Evolutionary conservation across 2,888 invertebrate species (phyloP), one percentile per base, ranked within the genome.

Genomic region (Euphydryas editha): DNA sequence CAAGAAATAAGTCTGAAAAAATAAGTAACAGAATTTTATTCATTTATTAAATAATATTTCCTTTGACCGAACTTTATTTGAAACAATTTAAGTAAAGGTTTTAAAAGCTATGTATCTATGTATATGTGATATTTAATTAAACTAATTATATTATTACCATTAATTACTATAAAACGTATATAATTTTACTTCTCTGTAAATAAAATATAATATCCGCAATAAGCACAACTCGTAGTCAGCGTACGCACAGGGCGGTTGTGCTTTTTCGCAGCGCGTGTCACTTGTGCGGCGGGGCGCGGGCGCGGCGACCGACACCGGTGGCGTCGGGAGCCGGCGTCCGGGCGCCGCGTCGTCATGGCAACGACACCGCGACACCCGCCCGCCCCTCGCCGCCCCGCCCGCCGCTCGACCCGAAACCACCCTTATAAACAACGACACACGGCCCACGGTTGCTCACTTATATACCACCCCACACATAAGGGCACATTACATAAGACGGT

Each of bases 301-400:
- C 87, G 92, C 88, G 91, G 92, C 90, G 86, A 81, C 89, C 87
- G 91, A 93, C 94, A 93, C 94, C 90, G 92, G 92, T 93, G 94
- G 91, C 90, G 92, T 91, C 87, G 92, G 91, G 94, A 93, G 93
- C 93, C 93, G 93, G 93, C 93, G 94, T 84, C 94, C 93, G 93
- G 93, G 91, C 86, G 92, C 89, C 89, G 90, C 88, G 94, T 94
- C 86, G 86, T 93, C 93, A 93, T 93, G 90, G 87, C 93, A 85
- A 94, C 94, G 88, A 90, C 92, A 89, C 92, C 92, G 88, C 84
- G 88, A 88, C 88, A 87, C 90, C 87, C 30, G 30, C 30, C 30
- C 30, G 30, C 4, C 30, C 30, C 2, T 3, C 30, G 78, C 74
- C 69, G 73, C 70, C 67, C 72, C 69, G 68, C 71, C 80, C 80